phyloP scores from a whole-genome alignment of 2,888 invertebrate genomes.

The Acrocera orbiculus region DNA sequence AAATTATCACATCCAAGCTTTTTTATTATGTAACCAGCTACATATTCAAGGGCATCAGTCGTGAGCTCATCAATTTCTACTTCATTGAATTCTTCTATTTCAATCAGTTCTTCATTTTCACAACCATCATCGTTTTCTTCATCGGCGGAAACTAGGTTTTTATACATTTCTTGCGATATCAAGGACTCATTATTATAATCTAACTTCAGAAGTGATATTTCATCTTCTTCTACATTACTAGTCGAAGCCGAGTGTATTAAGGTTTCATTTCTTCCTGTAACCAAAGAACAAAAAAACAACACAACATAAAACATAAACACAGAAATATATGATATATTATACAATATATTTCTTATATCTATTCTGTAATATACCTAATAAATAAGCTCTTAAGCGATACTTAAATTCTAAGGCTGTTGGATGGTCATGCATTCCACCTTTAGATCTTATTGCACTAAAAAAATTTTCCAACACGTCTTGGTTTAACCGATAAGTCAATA shows the following conservation, averaged over 20 bases:
- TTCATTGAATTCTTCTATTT: background rate
- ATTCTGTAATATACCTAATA: background rate
- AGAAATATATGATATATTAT: no score
- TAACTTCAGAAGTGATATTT: no score
- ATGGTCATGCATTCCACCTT: background rate
- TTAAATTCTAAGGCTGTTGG: conserved; percentile 3
- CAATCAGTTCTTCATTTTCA: background rate
- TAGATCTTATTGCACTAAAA: background rate
- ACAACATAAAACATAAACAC: background rate
- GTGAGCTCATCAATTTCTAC: no score
- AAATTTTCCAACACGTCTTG: conserved; percentile 1
- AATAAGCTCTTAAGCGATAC: background rate
- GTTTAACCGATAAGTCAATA: conserved; percentile 4
- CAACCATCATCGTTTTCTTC: background rate
- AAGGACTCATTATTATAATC: background rate
- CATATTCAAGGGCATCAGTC: background rate
- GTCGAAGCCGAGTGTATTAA: background rate
- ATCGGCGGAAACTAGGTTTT: no score
- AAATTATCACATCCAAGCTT: background rate
- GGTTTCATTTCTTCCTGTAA: background rate
- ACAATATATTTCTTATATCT: background rate
- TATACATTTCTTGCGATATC: background rate
- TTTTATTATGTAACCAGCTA: background rate
- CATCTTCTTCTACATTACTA: background rate
- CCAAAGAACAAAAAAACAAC: background rate